Percentiles rank a stretch among this genome's conserved stretches.
Conservation (phyloP, 2,797 vertebrate species). For the Acanthurus lineatus region DNA sequence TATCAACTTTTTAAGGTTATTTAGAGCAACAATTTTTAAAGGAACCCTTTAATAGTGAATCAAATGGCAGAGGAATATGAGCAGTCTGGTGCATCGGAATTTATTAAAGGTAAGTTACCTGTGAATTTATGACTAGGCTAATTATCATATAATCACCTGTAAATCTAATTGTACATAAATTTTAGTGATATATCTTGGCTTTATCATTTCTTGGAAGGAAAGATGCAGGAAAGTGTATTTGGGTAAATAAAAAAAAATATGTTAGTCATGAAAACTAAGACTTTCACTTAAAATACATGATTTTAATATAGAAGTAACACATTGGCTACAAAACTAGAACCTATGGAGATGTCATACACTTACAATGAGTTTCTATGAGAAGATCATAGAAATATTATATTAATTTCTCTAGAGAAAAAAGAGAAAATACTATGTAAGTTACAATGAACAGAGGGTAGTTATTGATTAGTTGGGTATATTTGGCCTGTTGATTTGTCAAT, state of each 20-base stretch:
- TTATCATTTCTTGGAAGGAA: neutral
- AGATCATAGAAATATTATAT: neutral
- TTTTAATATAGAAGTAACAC: neutral
- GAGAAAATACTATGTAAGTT: neutral
- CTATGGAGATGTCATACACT: neutral
- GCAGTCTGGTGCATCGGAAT: slow-evolving; percentile 44
- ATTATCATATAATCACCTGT: neutral
- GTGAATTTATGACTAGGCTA: neutral
- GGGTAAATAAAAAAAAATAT: neutral
- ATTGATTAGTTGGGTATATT: no score
- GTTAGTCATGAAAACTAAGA: neutral
- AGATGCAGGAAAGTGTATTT: neutral
- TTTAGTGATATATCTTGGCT: neutral
- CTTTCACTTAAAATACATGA: neutral
- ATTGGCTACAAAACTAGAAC: neutral
- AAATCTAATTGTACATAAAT: neutral
- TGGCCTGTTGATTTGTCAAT: no score
- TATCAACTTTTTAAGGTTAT: neutral
- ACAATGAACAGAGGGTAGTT: no score
- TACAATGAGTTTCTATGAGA: neutral
- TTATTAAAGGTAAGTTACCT: slow-evolving; percentile 67
- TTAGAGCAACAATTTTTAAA: neutral
- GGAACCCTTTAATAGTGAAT: neutral
- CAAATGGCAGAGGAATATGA: slow-evolving; percentile 69
- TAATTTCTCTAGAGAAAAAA: neutral